A percentile compares a stretch with the other conserved stretches of the same genome.
phyloP scores from a whole-genome alignment of 1,140 invertebrate species.

The Drosophila orena region DNA sequence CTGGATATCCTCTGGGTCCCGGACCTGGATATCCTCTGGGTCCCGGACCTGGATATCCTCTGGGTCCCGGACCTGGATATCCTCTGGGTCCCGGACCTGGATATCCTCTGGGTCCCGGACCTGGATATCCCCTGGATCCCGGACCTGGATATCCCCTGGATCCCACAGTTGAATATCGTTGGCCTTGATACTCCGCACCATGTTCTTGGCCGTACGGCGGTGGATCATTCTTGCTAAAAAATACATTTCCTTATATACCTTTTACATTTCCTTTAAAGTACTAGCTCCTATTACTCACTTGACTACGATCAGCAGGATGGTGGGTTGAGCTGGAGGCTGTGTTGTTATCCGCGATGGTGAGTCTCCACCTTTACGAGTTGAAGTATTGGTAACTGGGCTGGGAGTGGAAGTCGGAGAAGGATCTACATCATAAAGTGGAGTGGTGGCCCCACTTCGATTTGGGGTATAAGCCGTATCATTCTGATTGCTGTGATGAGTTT shows the following conservation, averaged over 20 bases:
- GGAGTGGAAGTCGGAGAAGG: not conserved
- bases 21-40: not conserved
- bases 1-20: not conserved
- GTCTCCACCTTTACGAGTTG: not conserved
- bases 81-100: not conserved
- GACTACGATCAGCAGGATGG: constrained; percentile 49
- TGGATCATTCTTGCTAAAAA: constrained; percentile 5
- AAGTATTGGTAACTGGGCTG: not conserved
- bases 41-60: not conserved
- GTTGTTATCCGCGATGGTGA: not conserved
- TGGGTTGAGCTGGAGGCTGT: constrained; percentile 19
- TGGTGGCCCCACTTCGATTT: not conserved
- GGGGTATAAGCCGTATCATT: not conserved
- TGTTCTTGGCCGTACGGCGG: not conserved
- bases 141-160: not conserved
- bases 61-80: constrained; percentile 1
- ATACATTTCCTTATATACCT: too few species aligned
- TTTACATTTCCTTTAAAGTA: too few species aligned
- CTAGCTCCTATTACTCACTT: constrained; percentile 16
- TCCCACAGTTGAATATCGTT: not conserved
- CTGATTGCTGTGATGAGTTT: not conserved
- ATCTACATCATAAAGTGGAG: not conserved
- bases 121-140: not conserved
- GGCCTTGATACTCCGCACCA: not conserved
- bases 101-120: not conserved